These are phyloP conservation scores for Drosophila peninsularis DNA, from an alignment of 2,888 invertebrate genomes.

Conservation along the genomic window DNA sequence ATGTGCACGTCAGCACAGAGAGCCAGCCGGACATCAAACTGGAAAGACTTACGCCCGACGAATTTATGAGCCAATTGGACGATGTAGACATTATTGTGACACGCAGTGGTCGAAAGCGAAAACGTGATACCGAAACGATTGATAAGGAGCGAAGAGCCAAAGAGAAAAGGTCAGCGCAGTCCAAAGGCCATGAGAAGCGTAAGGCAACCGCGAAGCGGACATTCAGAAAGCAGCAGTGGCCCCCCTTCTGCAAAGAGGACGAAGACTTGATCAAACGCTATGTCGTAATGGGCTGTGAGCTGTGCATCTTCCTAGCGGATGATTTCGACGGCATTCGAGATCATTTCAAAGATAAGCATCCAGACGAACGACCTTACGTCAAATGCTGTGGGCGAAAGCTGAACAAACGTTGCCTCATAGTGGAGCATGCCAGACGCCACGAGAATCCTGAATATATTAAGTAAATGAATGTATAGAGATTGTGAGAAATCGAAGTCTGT, in stretches of 20 bases:
- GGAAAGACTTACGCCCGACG: conserved; percentile 52
- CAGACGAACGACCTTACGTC: conserved; percentile 75
- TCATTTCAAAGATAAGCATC: conserved; percentile 81
- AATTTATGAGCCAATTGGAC: conserved; percentile 42
- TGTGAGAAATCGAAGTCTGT: not conserved
- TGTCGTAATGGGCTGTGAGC: conserved; percentile 83
- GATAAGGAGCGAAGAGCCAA: conserved; percentile 35
- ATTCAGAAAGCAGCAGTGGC: conserved; percentile 66
- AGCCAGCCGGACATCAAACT: conserved; percentile 52
- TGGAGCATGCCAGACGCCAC: conserved; percentile 84
- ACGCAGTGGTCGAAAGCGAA: conserved; percentile 56
- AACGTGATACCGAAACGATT: conserved; percentile 34
- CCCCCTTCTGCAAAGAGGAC: conserved; percentile 72
- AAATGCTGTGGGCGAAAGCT: conserved; percentile 83
- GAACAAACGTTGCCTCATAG: conserved; percentile 81
- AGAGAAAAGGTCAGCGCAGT: conserved; percentile 30
- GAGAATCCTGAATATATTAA: conserved; percentile 84
- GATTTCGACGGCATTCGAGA: conserved; percentile 81
- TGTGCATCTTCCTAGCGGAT: conserved; percentile 77
- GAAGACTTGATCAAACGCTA: conserved; percentile 81
- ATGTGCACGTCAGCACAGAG: conserved; percentile 22
- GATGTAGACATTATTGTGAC: conserved; percentile 63
- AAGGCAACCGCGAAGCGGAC: conserved; percentile 33
- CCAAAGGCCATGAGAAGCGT: conserved; percentile 39
- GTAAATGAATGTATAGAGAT: conserved; percentile 52